These are phyloP conservation scores for Cyprinodon variegatus DNA, from an alignment of 2,113 vertebrate species.

Conservation along the genomic window DNA sequence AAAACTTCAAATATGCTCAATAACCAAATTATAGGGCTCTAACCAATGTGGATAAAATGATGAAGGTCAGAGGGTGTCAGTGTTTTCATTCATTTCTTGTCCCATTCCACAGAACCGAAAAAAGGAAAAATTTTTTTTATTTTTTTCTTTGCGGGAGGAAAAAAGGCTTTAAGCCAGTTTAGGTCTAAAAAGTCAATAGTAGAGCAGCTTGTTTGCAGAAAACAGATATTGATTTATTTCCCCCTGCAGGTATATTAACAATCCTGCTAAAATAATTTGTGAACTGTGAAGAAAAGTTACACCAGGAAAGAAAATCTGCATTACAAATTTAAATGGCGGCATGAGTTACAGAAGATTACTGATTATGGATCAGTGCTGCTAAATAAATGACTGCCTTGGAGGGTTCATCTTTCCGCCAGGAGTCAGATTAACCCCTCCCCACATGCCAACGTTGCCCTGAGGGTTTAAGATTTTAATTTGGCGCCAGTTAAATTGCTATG, in stretches of 20 bases:
- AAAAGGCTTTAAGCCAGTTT: neutral
- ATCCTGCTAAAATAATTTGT: neutral
- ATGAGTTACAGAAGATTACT: neutral
- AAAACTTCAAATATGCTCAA: neutral
- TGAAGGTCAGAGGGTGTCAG: neutral
- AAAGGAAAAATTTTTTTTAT: too few species aligned
- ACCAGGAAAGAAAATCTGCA: slow-evolving; percentile 6
- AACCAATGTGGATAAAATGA: neutral
- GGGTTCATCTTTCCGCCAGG: neutral
- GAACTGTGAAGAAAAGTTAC: neutral
- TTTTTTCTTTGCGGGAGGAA: neutral
- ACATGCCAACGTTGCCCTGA: neutral
- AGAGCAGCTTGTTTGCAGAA: neutral
- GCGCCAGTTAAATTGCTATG: slow-evolving; percentile 1
- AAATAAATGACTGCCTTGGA: neutral
- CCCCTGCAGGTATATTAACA: neutral
- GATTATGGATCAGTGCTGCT: neutral
- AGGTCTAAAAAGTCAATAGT: slow-evolving; percentile 4
- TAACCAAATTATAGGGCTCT: neutral
- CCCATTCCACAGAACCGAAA: neutral
- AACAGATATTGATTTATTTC: neutral
- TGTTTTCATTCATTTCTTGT: neutral
- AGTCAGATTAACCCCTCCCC: neutral
- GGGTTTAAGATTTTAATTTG: neutral
- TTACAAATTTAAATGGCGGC: neutral